Evolutionary conservation across 2,797 vertebrate species (phyloP).

Genomic region (Heteromormyrus szaboi): DNA sequence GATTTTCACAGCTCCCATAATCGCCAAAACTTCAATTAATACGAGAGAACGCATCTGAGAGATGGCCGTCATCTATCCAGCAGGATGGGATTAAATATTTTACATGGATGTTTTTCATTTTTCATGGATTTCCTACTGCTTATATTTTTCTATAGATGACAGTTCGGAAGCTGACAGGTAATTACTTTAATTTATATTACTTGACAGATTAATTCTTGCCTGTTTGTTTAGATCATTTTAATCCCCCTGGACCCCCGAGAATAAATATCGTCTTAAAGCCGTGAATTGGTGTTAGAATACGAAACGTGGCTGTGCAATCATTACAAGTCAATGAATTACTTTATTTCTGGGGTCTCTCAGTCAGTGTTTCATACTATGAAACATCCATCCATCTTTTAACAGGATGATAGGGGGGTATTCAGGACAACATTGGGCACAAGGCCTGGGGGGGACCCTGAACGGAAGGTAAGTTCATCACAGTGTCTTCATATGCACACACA

Average conservation of each 20-base stretch:
- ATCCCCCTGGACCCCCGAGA: background rate
- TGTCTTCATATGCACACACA: background rate
- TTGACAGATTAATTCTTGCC: conserved; percentile 31
- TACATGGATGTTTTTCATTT: conserved; percentile 25
- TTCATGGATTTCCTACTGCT: conserved; percentile 32
- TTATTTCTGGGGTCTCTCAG: background rate
- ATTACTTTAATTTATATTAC: conserved; percentile 30
- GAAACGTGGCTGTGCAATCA: background rate
- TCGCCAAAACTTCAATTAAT: background rate
- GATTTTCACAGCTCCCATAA: background rate
- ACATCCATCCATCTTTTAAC: conserved; percentile 2
- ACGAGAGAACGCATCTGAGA: conserved; percentile 22
- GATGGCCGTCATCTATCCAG: conserved; percentile 3
- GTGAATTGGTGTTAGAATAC: background rate
- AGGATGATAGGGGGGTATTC: background rate
- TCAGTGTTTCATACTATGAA: background rate
- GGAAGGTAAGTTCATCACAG: background rate
- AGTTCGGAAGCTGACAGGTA: conserved; percentile 30
- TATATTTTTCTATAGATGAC: conserved; percentile 18
- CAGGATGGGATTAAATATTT: conserved; percentile 29
- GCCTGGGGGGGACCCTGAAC: background rate
- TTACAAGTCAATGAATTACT: conserved; percentile 13
- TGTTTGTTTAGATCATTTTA: conserved; percentile 19
- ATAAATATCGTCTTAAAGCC: background rate
- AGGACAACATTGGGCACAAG: background rate